These are phyloP conservation scores for Meandrusa payeni DNA, from an alignment of 2,888 invertebrate genomes.

Conservation along the genomic window DNA sequence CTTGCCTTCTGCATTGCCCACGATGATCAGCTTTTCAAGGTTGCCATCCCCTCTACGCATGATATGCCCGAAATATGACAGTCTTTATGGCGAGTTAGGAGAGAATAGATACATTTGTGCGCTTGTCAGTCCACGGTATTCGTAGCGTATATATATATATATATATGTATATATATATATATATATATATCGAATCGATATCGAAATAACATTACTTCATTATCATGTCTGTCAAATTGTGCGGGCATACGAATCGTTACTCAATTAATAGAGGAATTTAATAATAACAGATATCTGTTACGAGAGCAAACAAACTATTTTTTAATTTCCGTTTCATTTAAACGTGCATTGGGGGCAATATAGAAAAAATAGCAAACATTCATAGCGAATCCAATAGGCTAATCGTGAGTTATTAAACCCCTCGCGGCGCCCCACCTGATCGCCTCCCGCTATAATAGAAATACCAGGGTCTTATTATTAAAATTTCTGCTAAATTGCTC, in stretches of 20 bases:
- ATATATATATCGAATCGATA: no score
- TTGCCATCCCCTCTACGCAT: no score
- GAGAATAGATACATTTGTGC: no score
- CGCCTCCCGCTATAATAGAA: slow-evolving; percentile 79
- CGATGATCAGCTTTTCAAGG: no score
- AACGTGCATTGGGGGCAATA: slow-evolving; percentile 59
- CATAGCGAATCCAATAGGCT: slow-evolving; percentile 79
- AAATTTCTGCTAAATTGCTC: slow-evolving; percentile 81
- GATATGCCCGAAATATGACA: no score
- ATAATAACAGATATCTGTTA: slow-evolving; percentile 37
- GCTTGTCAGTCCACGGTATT: no score
- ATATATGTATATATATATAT: no score
- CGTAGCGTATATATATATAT: no score
- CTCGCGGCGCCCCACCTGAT: slow-evolving; percentile 74
- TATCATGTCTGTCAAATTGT: slow-evolving; percentile 34
- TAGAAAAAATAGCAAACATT: slow-evolving; percentile 80
- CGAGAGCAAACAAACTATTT: slow-evolving; percentile 52
- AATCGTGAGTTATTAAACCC: slow-evolving; percentile 80
- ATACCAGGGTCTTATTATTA: slow-evolving; percentile 81
- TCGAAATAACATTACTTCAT: slow-evolving; percentile 32
- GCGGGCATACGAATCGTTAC: slow-evolving; percentile 27
- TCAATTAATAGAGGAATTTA: slow-evolving; percentile 35
- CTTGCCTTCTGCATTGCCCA: no score
- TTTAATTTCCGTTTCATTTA: slow-evolving; percentile 59
- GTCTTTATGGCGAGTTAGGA: no score